Evolutionary conservation across 2,888 invertebrate genomes (phyloP), one percentile per base, ranked within the genome.

Genomic region (Oithona nana): DNA sequence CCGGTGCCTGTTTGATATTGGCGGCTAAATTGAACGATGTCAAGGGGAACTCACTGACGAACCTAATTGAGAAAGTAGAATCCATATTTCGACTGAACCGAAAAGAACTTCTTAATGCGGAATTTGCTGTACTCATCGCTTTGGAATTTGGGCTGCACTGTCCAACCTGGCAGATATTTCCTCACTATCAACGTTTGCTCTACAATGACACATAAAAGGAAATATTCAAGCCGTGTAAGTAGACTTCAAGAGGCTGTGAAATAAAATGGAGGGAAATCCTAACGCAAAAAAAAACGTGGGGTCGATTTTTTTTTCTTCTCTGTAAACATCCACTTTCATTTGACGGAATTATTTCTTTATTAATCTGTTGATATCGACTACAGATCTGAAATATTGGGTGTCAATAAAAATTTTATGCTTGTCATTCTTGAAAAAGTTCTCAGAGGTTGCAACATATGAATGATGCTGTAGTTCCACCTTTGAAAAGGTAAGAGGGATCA

Each of bases 21-120:
- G 88, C 95, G 48, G 92, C 95, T 49, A 98, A 98, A 76, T 79
- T 98, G 69, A 97, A 95, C 72, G 97, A 98, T 71, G 86, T 93
- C 54, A 95, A 93, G 75, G 94, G 94, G 55, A 85, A 87, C 67
- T 78, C 82, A 64, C 77, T 97, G 65, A 86, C 86, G 71, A 80
- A 83, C 58, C 78, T 95, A 50, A 85, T 97, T 66, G 93, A 89
- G 86, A 86, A 88, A 77, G 87, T 86, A 54, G 94, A 94, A 76
- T 86, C 81, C 67, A 83, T 84, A 24, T 93, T 95, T 74, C 82
- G 94, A 61, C 74, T 95, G 67, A 88, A 87, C 74, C 82, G 88
- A 50, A 88, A 88, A 73, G 95, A 95, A 70, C 76, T 95, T 66
- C 79, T 94, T 67, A 80, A 84, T 31, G 88, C 88, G 64, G 95